phyloP scores from a whole-genome alignment of 1,140 invertebrate species.

The Platorchestia sp. region DNA sequence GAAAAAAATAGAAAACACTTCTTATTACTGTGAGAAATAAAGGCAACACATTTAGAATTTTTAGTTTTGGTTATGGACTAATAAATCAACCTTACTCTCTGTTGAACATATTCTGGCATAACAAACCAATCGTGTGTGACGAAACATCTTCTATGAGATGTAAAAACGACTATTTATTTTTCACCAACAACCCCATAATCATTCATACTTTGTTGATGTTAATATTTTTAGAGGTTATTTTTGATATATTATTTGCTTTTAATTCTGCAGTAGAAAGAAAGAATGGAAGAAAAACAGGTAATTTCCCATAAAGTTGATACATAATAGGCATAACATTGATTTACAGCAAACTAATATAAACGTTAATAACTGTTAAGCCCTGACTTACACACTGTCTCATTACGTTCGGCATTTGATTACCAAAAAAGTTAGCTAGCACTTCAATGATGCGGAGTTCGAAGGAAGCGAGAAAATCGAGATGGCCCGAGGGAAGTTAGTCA shows the following conservation, averaged over 20 bases:
- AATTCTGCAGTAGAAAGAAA: no score
- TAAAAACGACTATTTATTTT: no score
- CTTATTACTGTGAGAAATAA: neutral
- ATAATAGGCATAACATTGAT: no score
- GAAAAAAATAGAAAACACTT: neutral
- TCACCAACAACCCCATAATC: no score
- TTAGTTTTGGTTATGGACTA: neutral
- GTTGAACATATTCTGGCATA: no score
- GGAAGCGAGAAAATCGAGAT: neutral
- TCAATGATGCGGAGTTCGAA: neutral
- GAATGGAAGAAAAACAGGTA: no score
- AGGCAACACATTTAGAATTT: neutral
- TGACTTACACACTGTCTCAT: neutral
- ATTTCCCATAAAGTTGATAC: no score
- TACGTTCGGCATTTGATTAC: neutral
- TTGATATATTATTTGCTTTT: no score
- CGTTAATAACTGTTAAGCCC: neutral
- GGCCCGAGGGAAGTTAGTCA: neutral
- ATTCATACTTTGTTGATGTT: no score
- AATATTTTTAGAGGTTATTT: no score
- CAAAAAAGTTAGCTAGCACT: neutral
- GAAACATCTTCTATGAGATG: no score
- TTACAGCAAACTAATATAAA: neutral
- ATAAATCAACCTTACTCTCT: neutral
- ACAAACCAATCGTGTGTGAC: no score